Evolutionary conservation across 2,888 invertebrate species (phyloP), one percentile per base, ranked within the genome.

Genomic region (Drosophila peninsularis): DNA sequence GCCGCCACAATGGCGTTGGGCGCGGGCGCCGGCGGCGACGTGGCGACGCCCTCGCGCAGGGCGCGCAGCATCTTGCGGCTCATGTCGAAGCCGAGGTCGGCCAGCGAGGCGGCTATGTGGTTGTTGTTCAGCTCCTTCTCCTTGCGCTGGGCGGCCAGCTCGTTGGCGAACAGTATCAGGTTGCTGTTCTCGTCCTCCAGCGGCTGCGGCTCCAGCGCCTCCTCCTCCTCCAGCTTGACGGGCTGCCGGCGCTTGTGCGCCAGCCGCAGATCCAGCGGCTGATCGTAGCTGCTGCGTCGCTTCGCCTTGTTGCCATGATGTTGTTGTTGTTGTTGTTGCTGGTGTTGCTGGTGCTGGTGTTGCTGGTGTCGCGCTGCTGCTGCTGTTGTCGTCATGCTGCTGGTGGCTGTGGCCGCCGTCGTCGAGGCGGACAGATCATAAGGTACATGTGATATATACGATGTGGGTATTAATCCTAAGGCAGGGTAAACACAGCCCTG

Each of bases 221-320:
- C 72, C 56, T 61, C 62, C 62, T 36, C 30, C n/a, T 54, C 63
- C 55, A 42, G 44, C 32, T 42, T 57, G 45, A 14, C 42, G 55
- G 62, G 58, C 78, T 61, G 81, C 17, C 62, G 78, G 10, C 97
- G 96, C 92, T 98, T 97, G 92, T 96, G 96, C 70, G 96, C 96
- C 84, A 98, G 94, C 90, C 98, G 95, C 65, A 98, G 94, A 92
- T 98, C 98, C 65, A 98, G 94, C 1, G 98, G 98, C 91, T 97
- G 96, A 90, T 97, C 96, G n/a, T 79, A 83, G 70, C 82, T 90
- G 66, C 84, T 78, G 52, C 90, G 85, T 57, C 86, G 67, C 63
- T 90, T 81, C 24, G 78, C 69, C 62, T 80, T 89, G 34, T 68
- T 80, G 65, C 83, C 74, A 74, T 80, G 80, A 49, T 80, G 88